A percentile compares a stretch with the other conserved stretches of the same genome.
Evolutionary conservation across 2,797 vertebrate species (phyloP).

Genomic region (Hemitrygon akajei): DNA sequence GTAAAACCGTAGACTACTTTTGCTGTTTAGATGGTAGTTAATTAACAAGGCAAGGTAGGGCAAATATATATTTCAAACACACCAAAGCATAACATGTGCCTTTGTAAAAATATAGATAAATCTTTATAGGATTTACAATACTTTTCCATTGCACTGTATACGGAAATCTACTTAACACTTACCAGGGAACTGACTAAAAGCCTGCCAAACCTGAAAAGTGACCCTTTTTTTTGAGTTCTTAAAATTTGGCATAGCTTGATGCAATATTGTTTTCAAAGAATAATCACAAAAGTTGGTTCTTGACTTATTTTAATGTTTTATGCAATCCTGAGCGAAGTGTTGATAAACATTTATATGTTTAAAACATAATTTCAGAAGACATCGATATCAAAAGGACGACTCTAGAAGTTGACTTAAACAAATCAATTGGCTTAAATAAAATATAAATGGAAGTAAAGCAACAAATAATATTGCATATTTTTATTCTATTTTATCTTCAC

Average conservation of each 20-base stretch:
- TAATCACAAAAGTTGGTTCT: not conserved
- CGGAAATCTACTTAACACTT: not conserved
- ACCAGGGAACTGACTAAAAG: not conserved
- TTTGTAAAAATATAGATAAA: not conserved
- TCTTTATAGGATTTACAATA: not conserved
- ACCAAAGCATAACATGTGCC: not conserved
- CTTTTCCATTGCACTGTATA: not conserved
- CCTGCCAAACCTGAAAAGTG: not conserved
- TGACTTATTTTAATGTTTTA: slow-evolving; percentile 4
- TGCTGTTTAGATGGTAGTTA: not conserved
- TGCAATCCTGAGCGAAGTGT: not conserved
- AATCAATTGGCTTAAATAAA: not conserved
- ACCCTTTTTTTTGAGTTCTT: not conserved
- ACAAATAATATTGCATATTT: not conserved
- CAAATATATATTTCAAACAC: not conserved
- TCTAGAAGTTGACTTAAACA: not conserved
- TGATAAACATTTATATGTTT: not conserved
- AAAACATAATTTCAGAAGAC: not conserved
- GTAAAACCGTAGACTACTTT: not conserved
- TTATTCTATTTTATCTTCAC: not conserved
- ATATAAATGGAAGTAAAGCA: not conserved
- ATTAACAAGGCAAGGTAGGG: not conserved
- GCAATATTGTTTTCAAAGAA: not conserved
- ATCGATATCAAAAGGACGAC: not conserved
- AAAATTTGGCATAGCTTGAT: not conserved